Percentiles rank a stretch among this genome's conserved stretches.
These are phyloP conservation scores for Leucoptera coffeella DNA, from an alignment of 2,888 invertebrate genomes.

Conservation along the genomic window DNA sequence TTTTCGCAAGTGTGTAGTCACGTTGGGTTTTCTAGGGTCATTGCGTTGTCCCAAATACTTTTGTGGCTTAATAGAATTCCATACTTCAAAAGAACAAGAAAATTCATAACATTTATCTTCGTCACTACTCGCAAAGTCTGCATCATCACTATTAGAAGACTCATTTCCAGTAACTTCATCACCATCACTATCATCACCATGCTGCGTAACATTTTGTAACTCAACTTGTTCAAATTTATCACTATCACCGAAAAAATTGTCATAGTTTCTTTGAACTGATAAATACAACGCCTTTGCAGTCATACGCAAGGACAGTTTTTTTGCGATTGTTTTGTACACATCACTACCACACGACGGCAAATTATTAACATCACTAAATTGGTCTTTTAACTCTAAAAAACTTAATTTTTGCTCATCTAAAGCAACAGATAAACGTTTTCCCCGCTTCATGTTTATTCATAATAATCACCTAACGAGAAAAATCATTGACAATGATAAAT, in stretches of 20 bases:
- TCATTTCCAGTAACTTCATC: background rate
- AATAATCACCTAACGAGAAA: too few species aligned
- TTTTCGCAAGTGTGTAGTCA: constrained; percentile 4
- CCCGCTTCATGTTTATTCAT: constrained; percentile 2
- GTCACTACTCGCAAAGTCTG: background rate
- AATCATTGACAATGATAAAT: too few species aligned
- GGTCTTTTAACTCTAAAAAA: constrained; percentile 2
- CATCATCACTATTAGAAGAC: background rate
- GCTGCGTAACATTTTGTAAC: background rate
- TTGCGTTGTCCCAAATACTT: background rate
- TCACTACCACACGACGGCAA: constrained; percentile 3
- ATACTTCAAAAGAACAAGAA: background rate
- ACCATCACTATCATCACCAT: background rate
- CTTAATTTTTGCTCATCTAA: constrained; percentile 4
- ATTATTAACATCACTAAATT: constrained; percentile 2
- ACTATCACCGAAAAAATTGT: background rate
- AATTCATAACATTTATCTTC: background rate
- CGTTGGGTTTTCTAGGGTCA: constrained; percentile 2
- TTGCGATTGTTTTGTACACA: constrained; percentile 2
- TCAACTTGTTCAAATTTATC: background rate
- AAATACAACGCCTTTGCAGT: constrained; percentile 4
- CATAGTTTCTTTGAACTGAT: constrained; percentile 3
- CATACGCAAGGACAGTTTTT: constrained; percentile 3
- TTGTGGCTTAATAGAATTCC: background rate
- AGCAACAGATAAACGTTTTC: constrained; percentile 3